Conservation (phyloP, 2,797 vertebrate genomes). For the Graptemys geographica region DNA sequence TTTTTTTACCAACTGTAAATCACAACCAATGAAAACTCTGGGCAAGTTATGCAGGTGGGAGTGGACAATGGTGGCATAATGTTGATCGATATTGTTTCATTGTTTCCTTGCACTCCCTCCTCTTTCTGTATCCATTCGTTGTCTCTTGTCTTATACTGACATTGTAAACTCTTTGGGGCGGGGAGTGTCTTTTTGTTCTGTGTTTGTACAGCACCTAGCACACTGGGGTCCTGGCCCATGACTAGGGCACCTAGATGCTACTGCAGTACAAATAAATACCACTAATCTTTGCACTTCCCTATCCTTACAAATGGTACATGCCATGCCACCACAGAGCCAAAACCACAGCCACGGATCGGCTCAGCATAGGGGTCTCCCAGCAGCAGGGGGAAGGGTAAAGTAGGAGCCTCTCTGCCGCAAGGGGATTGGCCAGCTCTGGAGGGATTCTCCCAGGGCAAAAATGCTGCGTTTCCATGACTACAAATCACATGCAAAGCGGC, state of each 20-base stretch:
- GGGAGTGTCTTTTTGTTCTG: not conserved
- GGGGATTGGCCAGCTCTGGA: not conserved
- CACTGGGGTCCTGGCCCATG: too few relatives aligned
- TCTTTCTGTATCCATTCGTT: not conserved
- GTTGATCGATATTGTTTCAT: not conserved
- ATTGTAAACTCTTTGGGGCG: not conserved
- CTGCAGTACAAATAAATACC: not conserved
- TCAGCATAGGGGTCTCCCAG: not conserved
- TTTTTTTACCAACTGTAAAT: not conserved
- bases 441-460: not conserved
- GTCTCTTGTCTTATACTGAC: not conserved
- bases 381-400: not conserved
- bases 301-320: not conserved
- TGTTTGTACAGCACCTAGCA: not conserved
- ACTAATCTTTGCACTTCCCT: not conserved
- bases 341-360: not conserved
- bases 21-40: not conserved
- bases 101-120: not conserved
- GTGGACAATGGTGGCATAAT: not conserved
- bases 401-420: not conserved
- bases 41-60: not conserved
- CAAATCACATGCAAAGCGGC: not conserved
- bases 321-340: not conserved
- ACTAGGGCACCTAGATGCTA: not conserved
- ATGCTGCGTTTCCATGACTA: not conserved